These are phyloP conservation scores for Tethea ocularis DNA, from an alignment of 2,888 invertebrate genomes.

Conservation along the genomic window DNA sequence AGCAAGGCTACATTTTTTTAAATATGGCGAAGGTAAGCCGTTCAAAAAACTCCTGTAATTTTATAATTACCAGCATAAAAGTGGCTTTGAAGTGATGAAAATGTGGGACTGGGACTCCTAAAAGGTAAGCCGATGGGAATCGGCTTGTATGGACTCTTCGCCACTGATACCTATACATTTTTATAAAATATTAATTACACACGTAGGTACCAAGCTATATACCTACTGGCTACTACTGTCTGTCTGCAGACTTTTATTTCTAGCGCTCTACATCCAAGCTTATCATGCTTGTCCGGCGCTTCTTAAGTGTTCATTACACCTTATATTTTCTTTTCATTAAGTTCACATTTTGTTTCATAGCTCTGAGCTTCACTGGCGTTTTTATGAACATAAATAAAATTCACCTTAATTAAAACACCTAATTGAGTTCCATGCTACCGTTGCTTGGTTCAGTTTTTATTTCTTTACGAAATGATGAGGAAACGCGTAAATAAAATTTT, in stretches of 20 bases:
- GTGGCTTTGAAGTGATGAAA: too few species aligned
- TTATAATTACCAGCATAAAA: too few species aligned
- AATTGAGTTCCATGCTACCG: conserved; percentile 21
- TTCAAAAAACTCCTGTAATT: too few species aligned
- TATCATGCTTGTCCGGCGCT: neutral
- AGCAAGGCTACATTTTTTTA: too few species aligned
- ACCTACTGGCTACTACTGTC: too few species aligned
- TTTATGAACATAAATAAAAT: conserved; percentile 26
- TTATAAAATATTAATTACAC: too few species aligned
- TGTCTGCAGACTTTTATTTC: neutral
- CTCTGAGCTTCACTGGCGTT: conserved; percentile 20
- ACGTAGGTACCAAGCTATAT: too few species aligned
- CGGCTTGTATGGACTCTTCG: too few species aligned
- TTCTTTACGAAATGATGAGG: neutral
- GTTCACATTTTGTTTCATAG: conserved; percentile 25
- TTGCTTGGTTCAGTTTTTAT: conserved; percentile 15
- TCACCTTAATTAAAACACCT: conserved; percentile 29
- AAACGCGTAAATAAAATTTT: neutral
- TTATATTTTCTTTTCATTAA: conserved; percentile 31
- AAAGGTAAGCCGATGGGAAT: too few species aligned
- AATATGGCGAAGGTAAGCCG: too few species aligned
- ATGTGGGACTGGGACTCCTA: too few species aligned
- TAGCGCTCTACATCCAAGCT: neutral
- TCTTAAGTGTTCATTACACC: conserved; percentile 19
- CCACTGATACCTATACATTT: too few species aligned